phyloP scores from a whole-genome alignment of 2,797 vertebrate genomes.

The Lepilemur septentrionalis region DNA sequence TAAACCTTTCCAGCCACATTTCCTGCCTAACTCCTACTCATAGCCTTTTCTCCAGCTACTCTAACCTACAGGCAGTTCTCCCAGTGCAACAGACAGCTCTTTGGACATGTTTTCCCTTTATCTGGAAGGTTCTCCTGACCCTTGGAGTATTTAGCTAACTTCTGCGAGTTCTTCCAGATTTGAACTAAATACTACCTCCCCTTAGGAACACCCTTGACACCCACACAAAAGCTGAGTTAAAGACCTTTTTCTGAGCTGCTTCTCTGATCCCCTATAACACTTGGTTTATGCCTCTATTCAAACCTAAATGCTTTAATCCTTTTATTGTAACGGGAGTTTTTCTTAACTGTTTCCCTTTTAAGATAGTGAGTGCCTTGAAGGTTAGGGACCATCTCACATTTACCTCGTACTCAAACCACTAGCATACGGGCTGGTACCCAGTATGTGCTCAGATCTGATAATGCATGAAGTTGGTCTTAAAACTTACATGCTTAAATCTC shows the following conservation, averaged over 20 bases:
- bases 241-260: background rate
- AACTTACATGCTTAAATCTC: background rate
- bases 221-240: background rate
- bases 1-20: background rate
- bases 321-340: background rate
- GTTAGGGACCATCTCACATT: background rate
- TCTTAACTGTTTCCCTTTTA: constrained; percentile 5
- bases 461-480: background rate
- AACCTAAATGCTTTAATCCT: background rate
- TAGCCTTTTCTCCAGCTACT: background rate
- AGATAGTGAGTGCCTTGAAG: background rate
- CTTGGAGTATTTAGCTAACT: background rate
- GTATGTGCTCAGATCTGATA: background rate
- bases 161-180: background rate
- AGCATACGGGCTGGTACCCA: background rate
- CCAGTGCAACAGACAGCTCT: background rate
- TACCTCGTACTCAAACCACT: background rate
- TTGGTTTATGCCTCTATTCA: background rate
- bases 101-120: background rate
- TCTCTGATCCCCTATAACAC: background rate
- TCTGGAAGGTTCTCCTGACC: background rate
- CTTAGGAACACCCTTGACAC: background rate
- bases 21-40: background rate
- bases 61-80: background rate
- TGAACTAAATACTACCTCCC: background rate